Conservation (phyloP, 2,797 vertebrate genomes). For the Pachyuromys duprasi region DNA sequence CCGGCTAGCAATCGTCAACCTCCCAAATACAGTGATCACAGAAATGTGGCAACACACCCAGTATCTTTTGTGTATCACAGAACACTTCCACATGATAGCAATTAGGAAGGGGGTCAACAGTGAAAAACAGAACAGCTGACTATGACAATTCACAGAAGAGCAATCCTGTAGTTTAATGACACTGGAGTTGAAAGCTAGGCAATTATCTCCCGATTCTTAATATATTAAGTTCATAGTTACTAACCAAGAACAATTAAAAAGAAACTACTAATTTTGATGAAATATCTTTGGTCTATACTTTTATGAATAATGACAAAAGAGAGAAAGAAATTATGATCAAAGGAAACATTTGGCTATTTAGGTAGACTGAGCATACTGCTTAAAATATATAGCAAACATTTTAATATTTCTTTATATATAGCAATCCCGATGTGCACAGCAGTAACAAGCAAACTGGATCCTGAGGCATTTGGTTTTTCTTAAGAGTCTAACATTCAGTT, state of each 20-base stretch:
- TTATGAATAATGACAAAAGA: slow-evolving; percentile 19
- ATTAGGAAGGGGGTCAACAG: slow-evolving; percentile 30
- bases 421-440: background rate
- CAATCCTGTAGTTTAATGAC: background rate
- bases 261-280: background rate
- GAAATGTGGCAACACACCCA: background rate
- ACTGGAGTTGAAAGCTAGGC: background rate
- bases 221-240: slow-evolving; percentile 36
- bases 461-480: background rate
- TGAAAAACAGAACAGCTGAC: background rate
- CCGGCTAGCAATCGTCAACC: background rate
- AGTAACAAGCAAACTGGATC: background rate
- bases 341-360: slow-evolving; percentile 5
- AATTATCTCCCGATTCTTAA: background rate
- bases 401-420: slow-evolving; percentile 41
- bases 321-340: slow-evolving; percentile 39
- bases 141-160: background rate
- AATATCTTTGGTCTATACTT: background rate
- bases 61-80: slow-evolving; percentile 44
- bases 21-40: background rate
- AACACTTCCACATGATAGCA: slow-evolving; percentile 26
- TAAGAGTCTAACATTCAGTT: slow-evolving; percentile 36
- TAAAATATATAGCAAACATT: background rate
- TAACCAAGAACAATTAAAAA: slow-evolving; percentile 55
- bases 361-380: slow-evolving; percentile 6